Percentiles rank a stretch among this genome's conserved stretches.
These are phyloP conservation scores for Agrotis clavis DNA, from an alignment of 2,888 invertebrate species.

Conservation along the genomic window DNA sequence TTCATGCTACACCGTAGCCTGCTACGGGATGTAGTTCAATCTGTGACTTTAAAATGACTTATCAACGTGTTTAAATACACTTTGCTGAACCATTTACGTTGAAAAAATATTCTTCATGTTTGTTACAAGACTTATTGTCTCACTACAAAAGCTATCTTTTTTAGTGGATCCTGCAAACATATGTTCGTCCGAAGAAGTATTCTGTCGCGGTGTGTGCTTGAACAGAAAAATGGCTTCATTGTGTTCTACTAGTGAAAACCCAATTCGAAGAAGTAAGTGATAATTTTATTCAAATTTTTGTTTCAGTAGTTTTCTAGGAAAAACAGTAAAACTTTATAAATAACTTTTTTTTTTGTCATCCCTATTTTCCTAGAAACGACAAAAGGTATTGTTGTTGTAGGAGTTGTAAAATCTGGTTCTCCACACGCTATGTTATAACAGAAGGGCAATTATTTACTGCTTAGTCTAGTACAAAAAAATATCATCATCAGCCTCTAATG, in stretches of 20 bases:
- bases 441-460: too few relatives aligned
- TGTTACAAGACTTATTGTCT: too few relatives aligned
- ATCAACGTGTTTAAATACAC: background rate
- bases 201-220: constrained; percentile 69
- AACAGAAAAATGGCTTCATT: constrained; percentile 39
- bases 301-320: background rate
- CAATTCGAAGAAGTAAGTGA: constrained; percentile 6
- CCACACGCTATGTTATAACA: too few relatives aligned
- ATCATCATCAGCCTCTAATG: too few relatives aligned
- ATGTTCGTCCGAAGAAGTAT: constrained; percentile 57
- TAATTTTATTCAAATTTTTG: background rate
- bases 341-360: background rate
- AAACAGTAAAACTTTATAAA: too few relatives aligned
- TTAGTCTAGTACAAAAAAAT: too few relatives aligned
- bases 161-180: constrained; percentile 40
- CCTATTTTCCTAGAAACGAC: too few relatives aligned
- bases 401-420: too few relatives aligned
- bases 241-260: constrained; percentile 19
- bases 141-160: background rate
- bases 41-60: too few relatives aligned
- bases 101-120: background rate
- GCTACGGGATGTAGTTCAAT: too few relatives aligned
- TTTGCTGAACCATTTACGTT: background rate
- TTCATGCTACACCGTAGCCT: background rate
- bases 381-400: too few relatives aligned